A percentile compares a stretch with the other conserved stretches of the same genome.
These are phyloP conservation scores for Neelides sp. DNA, from an alignment of 1,140 invertebrate genomes.

Conservation along the genomic window DNA sequence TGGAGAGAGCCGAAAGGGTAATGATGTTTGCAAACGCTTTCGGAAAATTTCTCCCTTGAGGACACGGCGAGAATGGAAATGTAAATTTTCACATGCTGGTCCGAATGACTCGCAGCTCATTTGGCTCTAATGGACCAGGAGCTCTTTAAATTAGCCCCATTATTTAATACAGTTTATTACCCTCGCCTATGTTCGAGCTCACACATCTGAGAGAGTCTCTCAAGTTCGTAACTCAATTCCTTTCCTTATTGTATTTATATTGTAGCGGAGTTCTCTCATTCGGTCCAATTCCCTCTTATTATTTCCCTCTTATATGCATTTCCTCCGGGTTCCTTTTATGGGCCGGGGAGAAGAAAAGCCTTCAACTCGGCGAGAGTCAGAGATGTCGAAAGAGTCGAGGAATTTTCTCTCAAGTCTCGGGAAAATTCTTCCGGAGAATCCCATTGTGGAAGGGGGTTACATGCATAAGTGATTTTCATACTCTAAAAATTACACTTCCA, in stretches of 20 bases:
- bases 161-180: constrained; percentile 18
- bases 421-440: too few relatives aligned
- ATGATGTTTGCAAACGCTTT: constrained; percentile 17
- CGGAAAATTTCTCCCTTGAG: constrained; percentile 26
- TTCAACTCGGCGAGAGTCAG: neutral
- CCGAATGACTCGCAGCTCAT: constrained; percentile 19
- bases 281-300: too few relatives aligned
- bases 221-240: too few relatives aligned
- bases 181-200: neutral
- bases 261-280: too few relatives aligned
- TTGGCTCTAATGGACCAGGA: constrained; percentile 17
- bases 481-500: too few relatives aligned
- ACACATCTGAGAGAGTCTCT: neutral
- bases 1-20: constrained; percentile 14
- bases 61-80: constrained; percentile 15
- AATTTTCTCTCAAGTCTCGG: too few relatives aligned
- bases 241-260: too few relatives aligned
- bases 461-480: too few relatives aligned
- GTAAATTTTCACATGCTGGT: constrained; percentile 14
- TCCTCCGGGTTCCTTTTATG: neutral
- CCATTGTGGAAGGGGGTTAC: too few relatives aligned
- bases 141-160: constrained; percentile 16
- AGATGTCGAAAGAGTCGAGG: too few relatives aligned
- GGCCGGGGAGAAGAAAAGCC: neutral
- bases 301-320: constrained; percentile 2